These are phyloP conservation scores for Macaca nemestrina DNA, from an alignment of 2,113 vertebrate genomes.

Conservation along the genomic window DNA sequence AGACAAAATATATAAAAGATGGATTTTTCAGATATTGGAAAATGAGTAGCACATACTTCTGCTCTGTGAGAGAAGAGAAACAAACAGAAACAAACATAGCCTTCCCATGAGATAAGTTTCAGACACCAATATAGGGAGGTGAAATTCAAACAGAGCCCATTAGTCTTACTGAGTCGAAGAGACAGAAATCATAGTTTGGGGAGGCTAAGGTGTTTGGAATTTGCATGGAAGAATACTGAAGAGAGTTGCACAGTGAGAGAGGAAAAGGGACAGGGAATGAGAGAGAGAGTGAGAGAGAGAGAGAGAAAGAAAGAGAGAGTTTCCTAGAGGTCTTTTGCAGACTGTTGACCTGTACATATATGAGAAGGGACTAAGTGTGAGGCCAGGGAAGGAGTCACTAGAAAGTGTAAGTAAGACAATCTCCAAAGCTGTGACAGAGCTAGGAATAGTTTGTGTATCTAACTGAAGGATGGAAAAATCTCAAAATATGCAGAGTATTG, in stretches of 20 bases:
- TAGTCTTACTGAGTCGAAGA: neutral
- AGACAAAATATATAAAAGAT: neutral
- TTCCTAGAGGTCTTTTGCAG: neutral
- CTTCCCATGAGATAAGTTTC: neutral
- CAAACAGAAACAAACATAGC: neutral
- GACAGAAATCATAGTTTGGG: neutral
- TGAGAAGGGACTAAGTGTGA: neutral
- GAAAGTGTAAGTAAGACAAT: neutral
- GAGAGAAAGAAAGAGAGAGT: neutral
- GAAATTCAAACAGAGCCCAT: neutral
- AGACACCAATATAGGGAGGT: neutral
- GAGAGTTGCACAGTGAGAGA: neutral
- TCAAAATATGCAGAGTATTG: neutral
- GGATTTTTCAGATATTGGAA: neutral
- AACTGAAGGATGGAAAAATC: neutral
- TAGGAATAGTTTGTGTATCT: neutral
- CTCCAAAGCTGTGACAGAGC: neutral
- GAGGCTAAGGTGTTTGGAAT: neutral
- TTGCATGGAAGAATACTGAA: neutral
- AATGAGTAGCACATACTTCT: neutral
- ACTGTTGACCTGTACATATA: neutral
- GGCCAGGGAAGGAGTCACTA: neutral
- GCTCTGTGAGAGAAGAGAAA: neutral
- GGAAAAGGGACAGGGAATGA: neutral
- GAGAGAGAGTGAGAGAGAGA: neutral